Conservation (phyloP, 1,140 invertebrate genomes). For the Tribolium madens region DNA sequence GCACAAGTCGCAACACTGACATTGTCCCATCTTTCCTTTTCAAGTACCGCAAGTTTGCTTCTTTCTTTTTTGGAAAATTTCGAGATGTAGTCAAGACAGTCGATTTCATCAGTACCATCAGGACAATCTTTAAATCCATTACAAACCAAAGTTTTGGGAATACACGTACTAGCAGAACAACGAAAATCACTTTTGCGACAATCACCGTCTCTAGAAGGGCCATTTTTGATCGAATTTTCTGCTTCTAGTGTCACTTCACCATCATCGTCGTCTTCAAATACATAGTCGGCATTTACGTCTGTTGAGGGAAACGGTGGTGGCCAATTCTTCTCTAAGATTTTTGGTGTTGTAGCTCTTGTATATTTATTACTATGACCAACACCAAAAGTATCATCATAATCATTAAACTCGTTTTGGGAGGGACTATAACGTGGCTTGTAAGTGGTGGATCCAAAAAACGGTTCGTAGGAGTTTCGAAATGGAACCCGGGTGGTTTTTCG, state of each 20-base stretch:
- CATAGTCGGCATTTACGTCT: constrained; percentile 69
- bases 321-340: constrained; percentile 49
- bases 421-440: background rate
- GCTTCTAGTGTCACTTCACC: constrained; percentile 46
- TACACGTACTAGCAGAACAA: constrained; percentile 69
- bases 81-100: constrained; percentile 60
- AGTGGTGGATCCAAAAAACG: background rate
- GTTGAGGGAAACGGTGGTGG: constrained; percentile 61
- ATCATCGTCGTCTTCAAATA: constrained; percentile 59
- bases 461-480: background rate
- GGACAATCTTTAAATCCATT: constrained; percentile 75
- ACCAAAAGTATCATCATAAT: constrained; percentile 53
- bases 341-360: background rate
- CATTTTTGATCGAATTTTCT: constrained; percentile 42
- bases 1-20: constrained; percentile 71
- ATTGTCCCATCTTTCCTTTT: constrained; percentile 73
- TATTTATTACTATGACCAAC: constrained; percentile 28
- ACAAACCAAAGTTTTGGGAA: constrained; percentile 76
- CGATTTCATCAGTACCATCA: constrained; percentile 74
- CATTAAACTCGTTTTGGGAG: constrained; percentile 5
- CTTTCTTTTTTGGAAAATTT: constrained; percentile 65
- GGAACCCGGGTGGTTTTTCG: background rate
- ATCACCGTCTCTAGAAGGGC: background rate
- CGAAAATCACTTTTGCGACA: constrained; percentile 56
- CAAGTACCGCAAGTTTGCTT: constrained; percentile 64